Percentiles rank a stretch among this genome's conserved stretches.
Conservation (phyloP, 2,888 invertebrate genomes). For the Ectemnius lituratus region DNA sequence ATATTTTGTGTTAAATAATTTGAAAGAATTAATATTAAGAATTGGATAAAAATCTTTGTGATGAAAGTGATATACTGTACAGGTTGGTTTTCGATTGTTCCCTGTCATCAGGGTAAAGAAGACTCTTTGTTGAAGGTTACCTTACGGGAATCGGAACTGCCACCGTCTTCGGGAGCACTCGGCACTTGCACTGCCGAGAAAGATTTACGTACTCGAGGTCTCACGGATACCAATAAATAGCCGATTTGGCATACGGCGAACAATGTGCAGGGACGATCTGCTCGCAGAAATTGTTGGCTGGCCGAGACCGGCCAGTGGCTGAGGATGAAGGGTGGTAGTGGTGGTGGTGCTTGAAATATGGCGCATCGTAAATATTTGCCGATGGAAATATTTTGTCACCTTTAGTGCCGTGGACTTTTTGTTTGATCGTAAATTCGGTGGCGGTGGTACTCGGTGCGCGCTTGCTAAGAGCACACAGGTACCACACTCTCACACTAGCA, state of each 20-base stretch:
- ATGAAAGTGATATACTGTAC: no score
- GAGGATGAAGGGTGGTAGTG: not conserved
- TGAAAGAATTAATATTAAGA: no score
- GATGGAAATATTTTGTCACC: constrained; percentile 76
- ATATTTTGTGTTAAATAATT: no score
- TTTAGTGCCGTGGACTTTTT: constrained; percentile 72
- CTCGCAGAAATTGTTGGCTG: constrained; percentile 41
- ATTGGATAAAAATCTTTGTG: no score
- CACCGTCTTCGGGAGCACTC: not conserved
- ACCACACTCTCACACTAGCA: not conserved
- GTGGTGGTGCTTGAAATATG: constrained; percentile 54
- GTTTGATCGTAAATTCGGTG: constrained; percentile 74
- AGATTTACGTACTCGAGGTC: constrained; percentile 49
- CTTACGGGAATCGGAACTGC: constrained; percentile 21
- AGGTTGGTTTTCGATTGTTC: not conserved
- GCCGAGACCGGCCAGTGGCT: not conserved
- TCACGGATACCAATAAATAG: constrained; percentile 49
- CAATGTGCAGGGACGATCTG: constrained; percentile 34
- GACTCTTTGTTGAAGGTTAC: constrained; percentile 18
- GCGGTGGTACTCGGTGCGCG: constrained; percentile 44
- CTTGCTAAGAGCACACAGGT: constrained; percentile 20
- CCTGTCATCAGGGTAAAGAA: not conserved
- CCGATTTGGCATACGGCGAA: constrained; percentile 37
- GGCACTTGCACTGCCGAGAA: constrained; percentile 13
- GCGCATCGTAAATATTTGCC: constrained; percentile 69